phyloP scores from a whole-genome alignment of 37 sponge, comb jelly and placozoan genomes.

The Eunapius fragilis region DNA sequence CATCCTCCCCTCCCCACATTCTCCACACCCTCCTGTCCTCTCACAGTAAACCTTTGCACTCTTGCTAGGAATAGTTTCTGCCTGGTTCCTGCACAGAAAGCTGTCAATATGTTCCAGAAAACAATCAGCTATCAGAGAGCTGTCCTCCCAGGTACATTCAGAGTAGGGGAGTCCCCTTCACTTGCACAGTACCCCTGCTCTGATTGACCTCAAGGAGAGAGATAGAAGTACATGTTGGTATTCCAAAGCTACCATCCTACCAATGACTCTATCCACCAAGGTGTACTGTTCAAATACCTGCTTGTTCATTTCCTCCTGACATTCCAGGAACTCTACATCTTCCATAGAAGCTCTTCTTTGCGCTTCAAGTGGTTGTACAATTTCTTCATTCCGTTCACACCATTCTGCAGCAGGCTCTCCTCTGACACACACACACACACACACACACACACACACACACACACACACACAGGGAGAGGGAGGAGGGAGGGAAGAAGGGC shows the following conservation, averaged over 20 bases:
- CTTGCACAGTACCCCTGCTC: conserved; percentile 89
- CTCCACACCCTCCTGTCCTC: not conserved
- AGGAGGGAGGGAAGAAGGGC: not conserved
- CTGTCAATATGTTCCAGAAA: conserved; percentile 76
- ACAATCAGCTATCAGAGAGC: conserved; percentile 39
- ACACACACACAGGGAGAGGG: conserved; percentile 6
- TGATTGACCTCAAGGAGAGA: not conserved
- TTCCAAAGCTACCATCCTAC: conserved; percentile 37
- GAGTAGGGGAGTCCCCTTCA: conserved; percentile 96
- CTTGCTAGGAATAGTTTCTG: conserved; percentile 84
- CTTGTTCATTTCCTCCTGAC: conserved; percentile 88
- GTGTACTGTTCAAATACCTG: conserved; percentile 77
- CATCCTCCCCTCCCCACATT: not conserved
- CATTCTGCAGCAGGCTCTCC: conserved; percentile 31
- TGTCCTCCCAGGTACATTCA: conserved; percentile 95
- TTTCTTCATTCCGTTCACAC: conserved; percentile 88
- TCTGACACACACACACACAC: conserved; percentile 19
- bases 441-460: not conserved
- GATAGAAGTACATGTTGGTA: not conserved
- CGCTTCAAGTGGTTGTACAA: conserved; percentile 86
- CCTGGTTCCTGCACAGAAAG: conserved; percentile 70
- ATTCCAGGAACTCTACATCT: conserved; percentile 86
- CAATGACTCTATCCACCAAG: conserved; percentile 90
- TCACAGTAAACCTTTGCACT: conserved; percentile 76
- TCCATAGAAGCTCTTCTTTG: conserved; percentile 85